Conservation (phyloP, 2,113 vertebrate genomes). For the Lepisosteus oculatus region DNA sequence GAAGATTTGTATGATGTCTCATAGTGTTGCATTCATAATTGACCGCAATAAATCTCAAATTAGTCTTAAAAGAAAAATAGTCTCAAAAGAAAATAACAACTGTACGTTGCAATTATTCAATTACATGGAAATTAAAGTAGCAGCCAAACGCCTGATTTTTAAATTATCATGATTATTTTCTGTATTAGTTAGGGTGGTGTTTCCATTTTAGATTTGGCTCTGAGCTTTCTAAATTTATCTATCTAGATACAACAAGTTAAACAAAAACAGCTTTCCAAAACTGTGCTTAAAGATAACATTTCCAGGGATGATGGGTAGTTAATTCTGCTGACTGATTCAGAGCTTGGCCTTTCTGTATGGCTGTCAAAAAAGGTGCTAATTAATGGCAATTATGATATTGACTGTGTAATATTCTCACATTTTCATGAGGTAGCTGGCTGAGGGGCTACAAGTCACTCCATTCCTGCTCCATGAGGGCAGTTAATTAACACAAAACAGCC, state of each 20-base stretch:
- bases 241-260: background rate
- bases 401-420: conserved; percentile 43
- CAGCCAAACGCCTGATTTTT: no score
- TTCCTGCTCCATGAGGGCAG: conserved; percentile 24
- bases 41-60: no score
- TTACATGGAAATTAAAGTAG: no score
- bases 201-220: background rate
- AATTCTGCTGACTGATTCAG: conserved; percentile 30
- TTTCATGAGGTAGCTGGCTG: conserved; percentile 27
- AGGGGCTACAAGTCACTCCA: conserved; percentile 15
- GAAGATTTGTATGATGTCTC: no score
- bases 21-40: no score
- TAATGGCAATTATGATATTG: conserved; percentile 49
- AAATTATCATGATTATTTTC: no score
- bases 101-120: no score
- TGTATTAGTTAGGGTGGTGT: background rate
- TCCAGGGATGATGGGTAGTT: conserved; percentile 22
- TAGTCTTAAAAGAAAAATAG: no score
- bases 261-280: background rate
- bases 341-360: conserved; percentile 7
- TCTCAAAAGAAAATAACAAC: no score
- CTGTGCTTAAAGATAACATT: background rate
- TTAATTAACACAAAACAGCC: conserved; percentile 36
- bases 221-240: background rate
- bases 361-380: conserved; percentile 45